Conservation (phyloP, 2,888 invertebrate species). For the Euphydryas editha region DNA sequence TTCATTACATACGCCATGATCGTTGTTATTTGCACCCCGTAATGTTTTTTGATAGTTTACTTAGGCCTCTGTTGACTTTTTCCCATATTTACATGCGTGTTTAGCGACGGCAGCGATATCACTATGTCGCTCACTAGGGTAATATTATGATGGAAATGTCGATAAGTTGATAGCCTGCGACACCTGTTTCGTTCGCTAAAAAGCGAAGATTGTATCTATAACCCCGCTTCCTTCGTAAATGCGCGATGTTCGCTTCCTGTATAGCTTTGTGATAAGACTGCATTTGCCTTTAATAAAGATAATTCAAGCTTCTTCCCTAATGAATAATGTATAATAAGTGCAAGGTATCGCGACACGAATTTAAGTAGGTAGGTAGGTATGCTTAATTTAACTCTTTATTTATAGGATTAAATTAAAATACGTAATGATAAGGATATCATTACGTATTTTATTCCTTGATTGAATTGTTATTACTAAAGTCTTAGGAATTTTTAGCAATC, state of each 20-base stretch:
- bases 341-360: background rate
- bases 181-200: slow-evolving; percentile 57
- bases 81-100: slow-evolving; percentile 45
- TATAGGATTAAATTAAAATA: no score
- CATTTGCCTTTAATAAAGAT: slow-evolving; percentile 10
- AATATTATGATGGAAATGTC: slow-evolving; percentile 51
- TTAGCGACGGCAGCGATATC: slow-evolving; percentile 44
- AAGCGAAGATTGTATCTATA: slow-evolving; percentile 41
- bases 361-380: background rate
- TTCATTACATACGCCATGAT: slow-evolving; percentile 82
- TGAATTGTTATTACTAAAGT: no score
- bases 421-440: no score
- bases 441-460: no score
- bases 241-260: slow-evolving; percentile 29
- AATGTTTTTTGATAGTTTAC: slow-evolving; percentile 81
- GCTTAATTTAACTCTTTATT: background rate
- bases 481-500: no score
- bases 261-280: slow-evolving; percentile 27
- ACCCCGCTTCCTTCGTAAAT: slow-evolving; percentile 28
- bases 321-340: slow-evolving; percentile 1
- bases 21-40: slow-evolving; percentile 83
- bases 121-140: slow-evolving; percentile 34
- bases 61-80: slow-evolving; percentile 56
- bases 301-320: slow-evolving; percentile 5
- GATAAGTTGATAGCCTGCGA: slow-evolving; percentile 56